These are phyloP conservation scores for Acromyrmex charruanus DNA, from an alignment of 1,140 invertebrate genomes.

Conservation along the genomic window DNA sequence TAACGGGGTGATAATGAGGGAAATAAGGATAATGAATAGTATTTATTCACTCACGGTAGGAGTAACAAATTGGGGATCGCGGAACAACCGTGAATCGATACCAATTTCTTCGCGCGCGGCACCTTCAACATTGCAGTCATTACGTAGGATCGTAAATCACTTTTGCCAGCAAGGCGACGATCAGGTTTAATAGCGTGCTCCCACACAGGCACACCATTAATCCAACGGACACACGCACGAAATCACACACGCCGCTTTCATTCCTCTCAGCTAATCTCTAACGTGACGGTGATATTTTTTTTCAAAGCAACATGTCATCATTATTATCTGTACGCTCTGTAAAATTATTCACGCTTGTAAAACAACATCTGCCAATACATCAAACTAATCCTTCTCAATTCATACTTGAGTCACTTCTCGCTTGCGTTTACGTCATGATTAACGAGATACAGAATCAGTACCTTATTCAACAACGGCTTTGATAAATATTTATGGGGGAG, in stretches of 20 bases:
- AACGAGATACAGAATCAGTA: constrained; percentile 22
- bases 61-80: neutral
- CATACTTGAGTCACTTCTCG: constrained; percentile 18
- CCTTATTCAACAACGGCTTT: neutral
- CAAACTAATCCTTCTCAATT: constrained; percentile 39
- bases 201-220: constrained; percentile 15
- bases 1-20: neutral
- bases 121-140: neutral
- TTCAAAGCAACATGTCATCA: constrained; percentile 26
- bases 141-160: constrained; percentile 7
- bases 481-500: neutral
- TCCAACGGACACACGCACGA: neutral
- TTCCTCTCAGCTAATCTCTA: constrained; percentile 31
- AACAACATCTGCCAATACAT: constrained; percentile 39
- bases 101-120: neutral
- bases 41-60: neutral
- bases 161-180: constrained; percentile 8
- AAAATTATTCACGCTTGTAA: neutral
- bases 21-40: constrained; percentile 1
- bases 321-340: neutral
- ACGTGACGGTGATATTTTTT: constrained; percentile 45
- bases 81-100: neutral
- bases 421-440: neutral
- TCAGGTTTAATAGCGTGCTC: constrained; percentile 34
- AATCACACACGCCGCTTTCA: constrained; percentile 17